phyloP scores from a whole-genome alignment of 2,113 vertebrate genomes.

The Thamnaconus septentrionalis region DNA sequence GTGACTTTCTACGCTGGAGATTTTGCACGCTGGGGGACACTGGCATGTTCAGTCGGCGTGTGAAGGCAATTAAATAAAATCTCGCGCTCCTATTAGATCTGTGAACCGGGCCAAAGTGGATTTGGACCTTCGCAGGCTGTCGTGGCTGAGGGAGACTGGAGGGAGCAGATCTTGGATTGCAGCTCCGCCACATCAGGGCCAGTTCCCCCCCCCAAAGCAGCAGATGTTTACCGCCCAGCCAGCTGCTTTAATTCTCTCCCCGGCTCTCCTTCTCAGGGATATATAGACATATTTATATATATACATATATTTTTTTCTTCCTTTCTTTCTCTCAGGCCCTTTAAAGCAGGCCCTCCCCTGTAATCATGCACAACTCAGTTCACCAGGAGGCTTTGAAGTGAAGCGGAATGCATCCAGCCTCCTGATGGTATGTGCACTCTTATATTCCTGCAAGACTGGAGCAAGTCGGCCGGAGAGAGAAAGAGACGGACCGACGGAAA shows the following conservation, averaged over 20 bases:
- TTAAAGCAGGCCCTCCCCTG: constrained; percentile 60
- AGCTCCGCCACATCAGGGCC: constrained; percentile 42
- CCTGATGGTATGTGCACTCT: constrained; percentile 33
- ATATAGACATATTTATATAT: no score
- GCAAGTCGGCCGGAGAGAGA: constrained; percentile 46
- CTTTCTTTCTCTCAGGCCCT: constrained; percentile 26
- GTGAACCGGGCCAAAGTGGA: constrained; percentile 6
- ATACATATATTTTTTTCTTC: constrained; percentile 10
- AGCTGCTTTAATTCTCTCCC: constrained; percentile 60
- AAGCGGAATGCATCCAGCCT: constrained; percentile 51
- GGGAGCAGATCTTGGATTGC: constrained; percentile 45
- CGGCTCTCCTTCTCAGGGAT: constrained; percentile 22
- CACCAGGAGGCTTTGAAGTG: constrained; percentile 62
- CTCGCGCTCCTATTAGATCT: constrained; percentile 4
- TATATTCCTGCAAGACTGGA: constrained; percentile 38
- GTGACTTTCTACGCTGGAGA: not conserved
- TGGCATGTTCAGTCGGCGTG: no score
- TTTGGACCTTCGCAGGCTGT: constrained; percentile 21
- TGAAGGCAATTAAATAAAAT: not conserved
- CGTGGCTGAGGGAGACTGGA: constrained; percentile 26
- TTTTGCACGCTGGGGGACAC: no score
- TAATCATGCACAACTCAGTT: constrained; percentile 62
- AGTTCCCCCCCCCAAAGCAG: constrained; percentile 37
- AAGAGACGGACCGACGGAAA: not conserved
- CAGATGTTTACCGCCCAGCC: constrained; percentile 70